Conservation (phyloP, 2,797 vertebrate species). For the Allobates femoralis region DNA sequence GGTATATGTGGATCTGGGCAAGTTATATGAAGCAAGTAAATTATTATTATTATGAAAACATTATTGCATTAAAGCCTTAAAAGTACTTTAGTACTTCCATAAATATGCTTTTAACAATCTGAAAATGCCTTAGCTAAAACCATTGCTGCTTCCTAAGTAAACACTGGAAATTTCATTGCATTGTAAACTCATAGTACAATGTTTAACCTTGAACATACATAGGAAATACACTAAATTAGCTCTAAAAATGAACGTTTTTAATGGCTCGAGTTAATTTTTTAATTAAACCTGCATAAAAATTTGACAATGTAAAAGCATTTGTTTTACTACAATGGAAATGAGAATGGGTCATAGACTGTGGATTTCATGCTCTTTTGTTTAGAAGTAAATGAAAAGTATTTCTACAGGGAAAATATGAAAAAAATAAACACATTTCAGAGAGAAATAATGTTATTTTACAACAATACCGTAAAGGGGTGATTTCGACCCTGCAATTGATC, state of each 20-base stretch:
- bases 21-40: conserved; percentile 19
- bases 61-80: conserved; percentile 23
- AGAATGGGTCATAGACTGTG: background rate
- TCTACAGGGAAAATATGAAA: background rate
- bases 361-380: background rate
- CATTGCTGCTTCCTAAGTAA: background rate
- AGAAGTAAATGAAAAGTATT: background rate
- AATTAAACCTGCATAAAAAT: background rate
- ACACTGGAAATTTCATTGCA: background rate
- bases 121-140: conserved; percentile 16
- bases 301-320: background rate
- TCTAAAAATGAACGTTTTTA: background rate
- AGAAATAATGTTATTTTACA: no score
- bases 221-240: background rate
- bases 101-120: conserved; percentile 18
- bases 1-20: conserved; percentile 1
- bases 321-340: conserved; percentile 6
- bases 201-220: background rate
- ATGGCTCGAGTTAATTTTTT: background rate
- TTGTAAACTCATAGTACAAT: conserved; percentile 8
- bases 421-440: background rate
- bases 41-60: conserved; percentile 30
- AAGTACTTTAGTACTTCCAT: conserved; percentile 23
- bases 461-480: no score
- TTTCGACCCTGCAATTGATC: no score